Conservation (phyloP, 2,797 vertebrate genomes). For the Caiman crocodilus region DNA sequence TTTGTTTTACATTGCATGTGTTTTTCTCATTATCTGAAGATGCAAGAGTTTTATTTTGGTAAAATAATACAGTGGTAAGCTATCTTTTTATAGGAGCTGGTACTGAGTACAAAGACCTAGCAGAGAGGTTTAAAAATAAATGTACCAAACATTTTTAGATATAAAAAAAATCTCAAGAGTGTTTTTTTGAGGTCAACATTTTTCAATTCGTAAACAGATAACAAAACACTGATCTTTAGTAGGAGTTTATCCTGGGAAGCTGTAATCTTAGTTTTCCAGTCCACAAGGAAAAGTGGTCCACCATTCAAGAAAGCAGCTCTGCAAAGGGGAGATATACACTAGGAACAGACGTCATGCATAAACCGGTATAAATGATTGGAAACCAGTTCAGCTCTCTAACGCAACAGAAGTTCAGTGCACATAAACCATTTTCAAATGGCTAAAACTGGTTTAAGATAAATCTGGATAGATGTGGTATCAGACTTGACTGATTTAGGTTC, state of each 20-base stretch:
- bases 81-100: background rate
- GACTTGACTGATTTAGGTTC: too few relatives aligned
- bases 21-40: too few relatives aligned
- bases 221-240: background rate
- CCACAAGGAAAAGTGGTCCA: background rate
- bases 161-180: background rate
- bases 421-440: too few relatives aligned
- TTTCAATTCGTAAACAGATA: background rate
- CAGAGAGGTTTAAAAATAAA: background rate
- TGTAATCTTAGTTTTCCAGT: rapidly evolving
- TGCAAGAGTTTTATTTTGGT: background rate
- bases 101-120: background rate
- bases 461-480: too few relatives aligned
- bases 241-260: background rate
- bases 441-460: too few relatives aligned
- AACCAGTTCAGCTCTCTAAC: too few relatives aligned
- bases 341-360: too few relatives aligned
- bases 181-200: background rate
- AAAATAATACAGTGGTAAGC: background rate
- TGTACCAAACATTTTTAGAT: background rate
- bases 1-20: background rate
- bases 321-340: rapidly evolving
- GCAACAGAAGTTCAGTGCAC: too few relatives aligned
- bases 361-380: too few relatives aligned
- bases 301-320: background rate